Conservation (phyloP, 2,888 invertebrate species). For the Latrodectus elegans region DNA sequence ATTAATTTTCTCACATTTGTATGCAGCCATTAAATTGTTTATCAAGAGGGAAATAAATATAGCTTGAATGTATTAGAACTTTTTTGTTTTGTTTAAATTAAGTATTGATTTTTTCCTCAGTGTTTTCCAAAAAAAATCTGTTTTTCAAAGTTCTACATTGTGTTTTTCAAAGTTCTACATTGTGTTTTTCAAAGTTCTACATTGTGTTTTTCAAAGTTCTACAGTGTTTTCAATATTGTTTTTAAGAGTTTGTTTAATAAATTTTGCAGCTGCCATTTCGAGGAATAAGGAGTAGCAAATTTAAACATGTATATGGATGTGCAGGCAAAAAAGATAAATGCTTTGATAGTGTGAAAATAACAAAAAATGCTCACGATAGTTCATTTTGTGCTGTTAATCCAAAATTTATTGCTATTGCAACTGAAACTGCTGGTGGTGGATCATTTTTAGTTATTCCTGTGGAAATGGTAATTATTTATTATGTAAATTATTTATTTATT, state of each 20-base stretch:
- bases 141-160: too few relatives aligned
- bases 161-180: too few relatives aligned
- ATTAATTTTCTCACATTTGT: too few relatives aligned
- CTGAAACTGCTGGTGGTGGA: conserved; percentile 96
- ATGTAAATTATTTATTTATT: too few relatives aligned
- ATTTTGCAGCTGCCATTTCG: conserved; percentile 87
- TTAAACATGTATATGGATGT: conserved; percentile 96
- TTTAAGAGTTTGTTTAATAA: neutral
- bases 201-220: too few relatives aligned
- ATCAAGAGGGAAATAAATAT: too few relatives aligned
- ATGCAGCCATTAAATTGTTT: too few relatives aligned
- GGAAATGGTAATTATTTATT: conserved; percentile 82
- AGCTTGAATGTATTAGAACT: too few relatives aligned
- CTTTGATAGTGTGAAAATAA: conserved; percentile 97
- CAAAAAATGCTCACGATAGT: conserved; percentile 96
- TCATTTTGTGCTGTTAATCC: conserved; percentile 99
- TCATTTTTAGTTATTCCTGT: conserved; percentile 95
- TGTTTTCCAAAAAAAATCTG: too few relatives aligned
- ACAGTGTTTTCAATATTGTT: neutral
- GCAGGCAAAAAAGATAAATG: conserved; percentile 95
- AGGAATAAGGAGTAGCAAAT: conserved; percentile 97
- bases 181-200: too few relatives aligned
- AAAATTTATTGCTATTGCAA: conserved; percentile 96
- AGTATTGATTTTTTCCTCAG: too few relatives aligned
- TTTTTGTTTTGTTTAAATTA: too few relatives aligned